Conservation (phyloP, 2,113 vertebrate genomes). For the Cottus gobio region DNA sequence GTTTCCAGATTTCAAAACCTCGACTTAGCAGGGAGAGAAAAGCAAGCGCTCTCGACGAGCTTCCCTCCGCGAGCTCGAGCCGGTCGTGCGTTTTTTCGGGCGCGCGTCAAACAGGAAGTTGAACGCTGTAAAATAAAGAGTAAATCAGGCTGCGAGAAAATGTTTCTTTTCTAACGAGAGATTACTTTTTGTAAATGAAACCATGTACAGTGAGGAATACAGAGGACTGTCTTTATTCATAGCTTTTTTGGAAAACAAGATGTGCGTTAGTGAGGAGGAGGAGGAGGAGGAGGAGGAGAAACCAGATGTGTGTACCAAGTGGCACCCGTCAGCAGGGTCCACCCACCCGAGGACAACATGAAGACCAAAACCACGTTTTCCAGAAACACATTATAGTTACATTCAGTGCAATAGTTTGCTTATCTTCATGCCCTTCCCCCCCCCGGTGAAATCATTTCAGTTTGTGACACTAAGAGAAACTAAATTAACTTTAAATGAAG, state of each 20-base stretch:
- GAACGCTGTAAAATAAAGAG: conserved; percentile 73
- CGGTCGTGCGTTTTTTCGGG: conserved; percentile 59
- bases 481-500: conserved; percentile 40
- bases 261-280: conserved; percentile 81
- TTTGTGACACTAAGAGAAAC: conserved; percentile 43
- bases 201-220: conserved; percentile 77
- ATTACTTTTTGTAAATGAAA: conserved; percentile 88
- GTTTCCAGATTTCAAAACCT: conserved; percentile 65
- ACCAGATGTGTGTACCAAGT: conserved; percentile 64
- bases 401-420: conserved; percentile 77
- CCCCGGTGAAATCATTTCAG: conserved; percentile 39
- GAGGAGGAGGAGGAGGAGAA: conserved; percentile 65
- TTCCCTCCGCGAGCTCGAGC: conserved; percentile 44
- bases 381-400: conserved; percentile 56
- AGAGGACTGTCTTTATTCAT: conserved; percentile 83
- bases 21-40: conserved; percentile 73
- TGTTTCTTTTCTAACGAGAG: conserved; percentile 82
- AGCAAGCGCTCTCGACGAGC: conserved; percentile 65
- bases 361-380: conserved; percentile 74
- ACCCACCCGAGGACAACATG: conserved; percentile 30
- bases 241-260: conserved; percentile 79
- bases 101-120: conserved; percentile 67
- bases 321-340: conserved; percentile 73
- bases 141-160: conserved; percentile 74
- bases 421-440: conserved; percentile 40